Percentiles rank a stretch among this genome's conserved stretches.
These are phyloP conservation scores for Oryzias woworae DNA, from an alignment of 2,113 vertebrate genomes.

Conservation along the genomic window DNA sequence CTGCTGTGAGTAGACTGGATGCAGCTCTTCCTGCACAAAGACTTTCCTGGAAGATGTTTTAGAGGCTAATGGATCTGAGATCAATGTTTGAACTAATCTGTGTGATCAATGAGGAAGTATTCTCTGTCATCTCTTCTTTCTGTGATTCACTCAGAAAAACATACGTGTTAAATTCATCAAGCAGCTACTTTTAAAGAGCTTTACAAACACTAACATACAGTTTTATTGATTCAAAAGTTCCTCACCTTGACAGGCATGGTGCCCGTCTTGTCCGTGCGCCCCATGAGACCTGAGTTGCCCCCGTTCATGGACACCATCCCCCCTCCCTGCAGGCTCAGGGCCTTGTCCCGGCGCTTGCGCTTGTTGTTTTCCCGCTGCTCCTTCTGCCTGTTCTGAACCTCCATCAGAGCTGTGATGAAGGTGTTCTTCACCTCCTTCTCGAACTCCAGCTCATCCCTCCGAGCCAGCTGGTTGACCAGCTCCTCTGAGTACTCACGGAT, in stretches of 20 bases:
- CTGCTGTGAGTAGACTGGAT: constrained; percentile 15
- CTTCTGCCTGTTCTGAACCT: constrained; percentile 93
- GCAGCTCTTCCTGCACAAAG: constrained; percentile 25
- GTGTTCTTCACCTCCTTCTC: constrained; percentile 96
- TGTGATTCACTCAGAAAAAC: not conserved
- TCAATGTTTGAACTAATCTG: constrained; percentile 60
- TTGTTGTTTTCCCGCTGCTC: constrained; percentile 89
- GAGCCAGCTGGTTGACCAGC: constrained; percentile 87
- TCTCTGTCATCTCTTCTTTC: constrained; percentile 4
- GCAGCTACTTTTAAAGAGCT: too few relatives aligned
- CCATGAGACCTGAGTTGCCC: constrained; percentile 33
- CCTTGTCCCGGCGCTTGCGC: constrained; percentile 85
- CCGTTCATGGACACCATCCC: constrained; percentile 12
- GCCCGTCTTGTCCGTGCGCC: constrained; percentile 77
- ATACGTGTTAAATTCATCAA: too few relatives aligned
- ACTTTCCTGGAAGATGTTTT: constrained; percentile 70
- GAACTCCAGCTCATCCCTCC: constrained; percentile 89
- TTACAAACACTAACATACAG: not conserved
- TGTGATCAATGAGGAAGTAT: not conserved
- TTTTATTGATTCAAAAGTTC: not conserved
- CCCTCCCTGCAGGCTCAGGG: constrained; percentile 82
- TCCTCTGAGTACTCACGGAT: constrained; percentile 89
- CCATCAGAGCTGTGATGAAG: constrained; percentile 90
- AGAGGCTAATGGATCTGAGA: constrained; percentile 62
- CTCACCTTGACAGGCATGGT: constrained; percentile 89